Conservation (phyloP, 2,113 vertebrate species). For the Halichoeres trimaculatus region DNA sequence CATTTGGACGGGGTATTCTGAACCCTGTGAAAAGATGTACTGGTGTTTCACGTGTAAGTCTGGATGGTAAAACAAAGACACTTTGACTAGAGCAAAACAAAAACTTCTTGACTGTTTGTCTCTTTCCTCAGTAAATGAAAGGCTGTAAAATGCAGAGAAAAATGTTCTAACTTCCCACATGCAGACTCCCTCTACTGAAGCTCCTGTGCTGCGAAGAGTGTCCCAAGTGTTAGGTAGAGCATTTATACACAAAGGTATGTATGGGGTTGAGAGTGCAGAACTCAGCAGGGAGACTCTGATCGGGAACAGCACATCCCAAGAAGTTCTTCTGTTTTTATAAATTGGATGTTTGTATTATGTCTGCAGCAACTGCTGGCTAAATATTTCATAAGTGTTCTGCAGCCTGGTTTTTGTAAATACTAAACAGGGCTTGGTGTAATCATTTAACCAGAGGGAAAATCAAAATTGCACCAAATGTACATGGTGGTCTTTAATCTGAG, state of each 20-base stretch:
- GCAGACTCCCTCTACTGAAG: neutral
- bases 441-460: neutral
- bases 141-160: too few relatives aligned
- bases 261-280: constrained; percentile 15
- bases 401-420: neutral
- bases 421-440: neutral
- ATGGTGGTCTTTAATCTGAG: neutral
- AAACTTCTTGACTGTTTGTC: too few relatives aligned
- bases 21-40: too few relatives aligned
- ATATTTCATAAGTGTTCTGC: neutral
- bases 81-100: too few relatives aligned
- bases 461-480: neutral
- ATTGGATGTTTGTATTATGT: constrained; percentile 1
- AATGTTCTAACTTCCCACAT: neutral
- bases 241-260: constrained; percentile 21
- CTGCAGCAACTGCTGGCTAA: neutral
- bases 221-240: constrained; percentile 8
- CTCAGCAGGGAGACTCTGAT: neutral
- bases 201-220: neutral
- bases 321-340: constrained; percentile 6
- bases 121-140: too few relatives aligned
- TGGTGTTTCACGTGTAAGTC: too few relatives aligned
- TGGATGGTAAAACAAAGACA: too few relatives aligned
- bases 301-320: constrained; percentile 15
- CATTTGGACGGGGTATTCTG: too few relatives aligned